A percentile compares a stretch with the other conserved stretches of the same genome.
Conservation (phyloP, 2,797 vertebrate species). For the Bucorvus abyssinicus region DNA sequence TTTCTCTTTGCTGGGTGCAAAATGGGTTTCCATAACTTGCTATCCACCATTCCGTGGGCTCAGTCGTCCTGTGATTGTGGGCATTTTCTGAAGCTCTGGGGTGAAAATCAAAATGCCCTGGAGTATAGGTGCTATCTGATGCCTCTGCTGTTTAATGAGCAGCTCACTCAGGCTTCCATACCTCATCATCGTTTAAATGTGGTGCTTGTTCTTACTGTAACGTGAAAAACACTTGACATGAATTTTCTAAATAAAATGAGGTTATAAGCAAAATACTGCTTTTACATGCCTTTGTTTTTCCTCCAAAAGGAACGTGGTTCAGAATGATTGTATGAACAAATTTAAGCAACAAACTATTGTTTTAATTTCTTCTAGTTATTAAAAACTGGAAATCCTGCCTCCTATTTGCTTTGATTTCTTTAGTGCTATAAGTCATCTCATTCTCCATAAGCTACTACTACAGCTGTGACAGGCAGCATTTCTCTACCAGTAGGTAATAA, state of each 20-base stretch:
- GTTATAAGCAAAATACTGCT: neutral
- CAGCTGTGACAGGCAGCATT: neutral
- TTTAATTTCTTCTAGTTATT: neutral
- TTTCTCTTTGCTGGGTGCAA: neutral
- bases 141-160: slow-evolving; percentile 60
- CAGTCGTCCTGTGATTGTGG: slow-evolving; percentile 31
- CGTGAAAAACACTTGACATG: slow-evolving; percentile 10
- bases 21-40: neutral
- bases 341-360: neutral
- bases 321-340: neutral
- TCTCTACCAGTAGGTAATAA: neutral
- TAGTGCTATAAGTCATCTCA: neutral
- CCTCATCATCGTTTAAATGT: slow-evolving; percentile 36
- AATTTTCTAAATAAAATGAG: slow-evolving; percentile 57
- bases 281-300: neutral
- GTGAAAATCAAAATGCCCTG: neutral
- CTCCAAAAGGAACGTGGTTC: neutral
- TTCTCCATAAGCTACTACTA: neutral
- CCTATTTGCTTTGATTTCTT: neutral
- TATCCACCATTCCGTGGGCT: neutral
- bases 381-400: neutral
- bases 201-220: slow-evolving; percentile 12
- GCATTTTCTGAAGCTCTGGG: slow-evolving; percentile 42
- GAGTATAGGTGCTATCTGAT: slow-evolving; percentile 14
- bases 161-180: neutral